phyloP scores from a whole-genome alignment of 2,888 invertebrate species.

The Cylloceria caligata region DNA sequence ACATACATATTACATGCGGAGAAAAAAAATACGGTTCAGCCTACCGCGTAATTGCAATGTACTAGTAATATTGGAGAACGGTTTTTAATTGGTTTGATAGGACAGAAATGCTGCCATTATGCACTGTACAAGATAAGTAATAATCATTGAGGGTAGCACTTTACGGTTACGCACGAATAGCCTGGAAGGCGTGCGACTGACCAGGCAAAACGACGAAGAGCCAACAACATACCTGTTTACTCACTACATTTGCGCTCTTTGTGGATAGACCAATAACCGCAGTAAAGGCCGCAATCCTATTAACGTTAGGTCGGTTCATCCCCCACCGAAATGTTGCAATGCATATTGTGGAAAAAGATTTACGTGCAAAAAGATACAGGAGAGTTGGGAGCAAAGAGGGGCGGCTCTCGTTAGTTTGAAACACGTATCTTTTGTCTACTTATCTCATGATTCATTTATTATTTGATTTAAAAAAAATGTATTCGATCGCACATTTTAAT shows the following conservation, averaged over 20 bases:
- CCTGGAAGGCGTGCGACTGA: constrained; percentile 22
- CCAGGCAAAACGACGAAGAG: constrained; percentile 43
- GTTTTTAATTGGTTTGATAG: constrained; percentile 56
- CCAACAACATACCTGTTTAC: constrained; percentile 34
- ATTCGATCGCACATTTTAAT: too few relatives aligned
- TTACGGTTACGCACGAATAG: constrained; percentile 59
- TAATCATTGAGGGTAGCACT: constrained; percentile 60
- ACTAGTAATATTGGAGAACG: constrained; percentile 33
- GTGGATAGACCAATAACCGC: constrained; percentile 31
- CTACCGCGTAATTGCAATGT: constrained; percentile 36
- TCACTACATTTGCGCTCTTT: constrained; percentile 20
- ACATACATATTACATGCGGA: neutral
- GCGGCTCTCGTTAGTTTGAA: neutral
- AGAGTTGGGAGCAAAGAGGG: neutral
- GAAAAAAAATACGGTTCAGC: constrained; percentile 7
- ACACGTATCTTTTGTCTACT: neutral
- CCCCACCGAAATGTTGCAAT: constrained; percentile 1
- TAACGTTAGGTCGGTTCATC: constrained; percentile 1
- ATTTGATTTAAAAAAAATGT: constrained; percentile 8
- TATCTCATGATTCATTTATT: too few relatives aligned
- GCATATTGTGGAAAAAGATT: neutral
- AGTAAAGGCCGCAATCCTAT: constrained; percentile 35
- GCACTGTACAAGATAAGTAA: constrained; percentile 51
- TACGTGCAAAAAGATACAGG: constrained; percentile 7
- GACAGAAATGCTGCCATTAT: constrained; percentile 42